A percentile compares a stretch with the other conserved stretches of the same genome.
Conservation (phyloP, 2,797 vertebrate genomes). For the Gouania willdenowi region DNA sequence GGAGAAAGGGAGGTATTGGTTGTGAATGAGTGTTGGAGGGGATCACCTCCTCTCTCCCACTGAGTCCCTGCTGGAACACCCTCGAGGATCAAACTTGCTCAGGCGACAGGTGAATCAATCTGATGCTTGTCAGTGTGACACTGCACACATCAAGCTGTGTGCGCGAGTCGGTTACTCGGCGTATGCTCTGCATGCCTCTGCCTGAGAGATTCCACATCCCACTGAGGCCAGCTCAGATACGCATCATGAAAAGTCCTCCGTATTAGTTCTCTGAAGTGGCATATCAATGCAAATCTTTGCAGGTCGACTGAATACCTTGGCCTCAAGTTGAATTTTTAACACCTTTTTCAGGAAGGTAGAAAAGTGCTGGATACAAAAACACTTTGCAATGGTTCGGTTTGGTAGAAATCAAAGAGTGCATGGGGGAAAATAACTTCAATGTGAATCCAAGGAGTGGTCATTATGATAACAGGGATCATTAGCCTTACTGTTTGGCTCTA, state of each 20-base stretch:
- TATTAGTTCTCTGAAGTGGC: constrained; percentile 18
- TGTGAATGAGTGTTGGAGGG: not conserved
- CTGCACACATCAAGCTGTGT: constrained; percentile 46
- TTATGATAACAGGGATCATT: too few relatives aligned
- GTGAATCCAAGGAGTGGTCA: too few relatives aligned
- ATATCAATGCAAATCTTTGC: constrained; percentile 12
- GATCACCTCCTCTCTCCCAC: constrained; percentile 12
- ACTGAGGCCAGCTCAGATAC: constrained; percentile 33
- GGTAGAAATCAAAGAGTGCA: too few relatives aligned
- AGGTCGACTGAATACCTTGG: too few relatives aligned
- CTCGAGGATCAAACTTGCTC: constrained; percentile 60
- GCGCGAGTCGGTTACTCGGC: constrained; percentile 56
- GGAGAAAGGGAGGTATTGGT: not conserved
- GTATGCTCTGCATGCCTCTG: constrained; percentile 30
- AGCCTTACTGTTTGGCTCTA: too few relatives aligned
- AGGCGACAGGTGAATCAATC: constrained; percentile 75
- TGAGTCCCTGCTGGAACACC: constrained; percentile 33
- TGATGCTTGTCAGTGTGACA: constrained; percentile 37
- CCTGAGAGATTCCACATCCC: constrained; percentile 38
- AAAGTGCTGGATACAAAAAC: too few relatives aligned
- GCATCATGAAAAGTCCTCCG: constrained; percentile 10
- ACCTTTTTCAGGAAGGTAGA: too few relatives aligned
- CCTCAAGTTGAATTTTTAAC: too few relatives aligned
- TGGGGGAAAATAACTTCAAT: too few relatives aligned
- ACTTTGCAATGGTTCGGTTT: too few relatives aligned